phyloP scores from a whole-genome alignment of 2,888 invertebrate genomes.

The Troides aeacus region DNA sequence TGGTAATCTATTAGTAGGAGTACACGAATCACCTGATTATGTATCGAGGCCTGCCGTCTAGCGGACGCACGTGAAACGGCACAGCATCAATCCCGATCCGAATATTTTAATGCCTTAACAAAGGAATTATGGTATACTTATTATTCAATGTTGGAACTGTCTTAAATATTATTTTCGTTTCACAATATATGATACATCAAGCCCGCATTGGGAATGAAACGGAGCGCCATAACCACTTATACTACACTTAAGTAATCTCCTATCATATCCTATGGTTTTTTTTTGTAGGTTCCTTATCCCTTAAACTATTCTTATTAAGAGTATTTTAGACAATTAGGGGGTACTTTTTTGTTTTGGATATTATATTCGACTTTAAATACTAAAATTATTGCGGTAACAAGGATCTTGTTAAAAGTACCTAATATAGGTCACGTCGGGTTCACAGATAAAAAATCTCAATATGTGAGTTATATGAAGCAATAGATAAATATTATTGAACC shows the following conservation, averaged over 20 bases:
- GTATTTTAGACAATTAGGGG: too few species aligned
- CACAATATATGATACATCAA: neutral
- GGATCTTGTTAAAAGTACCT: too few species aligned
- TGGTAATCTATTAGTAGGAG: neutral
- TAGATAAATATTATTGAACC: neutral
- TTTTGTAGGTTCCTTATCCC: too few species aligned
- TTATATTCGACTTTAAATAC: too few species aligned
- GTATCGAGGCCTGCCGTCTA: conserved; percentile 11
- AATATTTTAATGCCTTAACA: conserved; percentile 2
- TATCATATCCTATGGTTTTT: too few species aligned
- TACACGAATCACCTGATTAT: conserved; percentile 9
- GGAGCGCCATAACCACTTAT: too few species aligned
- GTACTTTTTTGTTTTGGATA: too few species aligned
- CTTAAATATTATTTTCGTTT: neutral
- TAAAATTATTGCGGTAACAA: too few species aligned
- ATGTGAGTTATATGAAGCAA: neutral
- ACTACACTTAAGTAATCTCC: too few species aligned
- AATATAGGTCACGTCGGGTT: neutral
- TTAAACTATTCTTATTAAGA: too few species aligned
- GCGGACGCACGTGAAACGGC: conserved; percentile 27
- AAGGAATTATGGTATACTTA: neutral
- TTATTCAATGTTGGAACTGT: neutral
- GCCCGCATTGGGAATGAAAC: neutral
- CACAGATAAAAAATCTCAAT: neutral
- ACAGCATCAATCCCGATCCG: neutral